These are phyloP conservation scores for Etheostoma cragini DNA, from an alignment of 2,113 vertebrate genomes.

Conservation along the genomic window DNA sequence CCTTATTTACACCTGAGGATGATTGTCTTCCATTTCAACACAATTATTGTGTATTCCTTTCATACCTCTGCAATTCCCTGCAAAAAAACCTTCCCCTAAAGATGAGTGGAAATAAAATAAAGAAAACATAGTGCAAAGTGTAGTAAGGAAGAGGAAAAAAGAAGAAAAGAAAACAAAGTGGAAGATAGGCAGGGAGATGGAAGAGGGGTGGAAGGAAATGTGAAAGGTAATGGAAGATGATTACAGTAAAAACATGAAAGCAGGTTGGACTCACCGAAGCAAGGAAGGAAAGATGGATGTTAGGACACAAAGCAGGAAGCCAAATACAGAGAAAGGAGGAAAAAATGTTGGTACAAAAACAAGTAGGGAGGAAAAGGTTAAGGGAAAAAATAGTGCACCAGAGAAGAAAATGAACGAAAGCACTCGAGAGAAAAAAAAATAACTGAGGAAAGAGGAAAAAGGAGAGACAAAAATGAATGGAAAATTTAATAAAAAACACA, in stretches of 20 bases:
- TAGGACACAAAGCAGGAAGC: neutral
- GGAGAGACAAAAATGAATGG: neutral
- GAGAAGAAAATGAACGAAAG: neutral
- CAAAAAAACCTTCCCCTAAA: neutral
- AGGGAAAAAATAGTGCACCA: neutral
- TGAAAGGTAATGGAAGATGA: neutral
- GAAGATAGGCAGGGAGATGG: neutral
- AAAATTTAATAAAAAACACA: neutral
- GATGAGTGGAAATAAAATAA: neutral
- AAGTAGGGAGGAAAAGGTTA: neutral
- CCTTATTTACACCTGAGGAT: neutral
- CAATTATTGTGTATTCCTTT: neutral
- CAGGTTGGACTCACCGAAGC: neutral
- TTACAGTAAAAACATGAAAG: neutral
- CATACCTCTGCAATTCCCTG: neutral
- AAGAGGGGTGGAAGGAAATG: conserved; percentile 3
- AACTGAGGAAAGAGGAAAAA: neutral
- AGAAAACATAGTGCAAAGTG: neutral
- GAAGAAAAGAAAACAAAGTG: neutral
- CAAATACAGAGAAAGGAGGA: neutral
- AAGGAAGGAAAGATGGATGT: neutral
- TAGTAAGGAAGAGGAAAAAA: neutral
- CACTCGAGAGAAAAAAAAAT: neutral
- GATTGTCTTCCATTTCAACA: neutral
- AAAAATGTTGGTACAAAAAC: neutral